These are phyloP conservation scores for Bombus sylvicola DNA, from an alignment of 1,140 invertebrate species.

Conservation along the genomic window DNA sequence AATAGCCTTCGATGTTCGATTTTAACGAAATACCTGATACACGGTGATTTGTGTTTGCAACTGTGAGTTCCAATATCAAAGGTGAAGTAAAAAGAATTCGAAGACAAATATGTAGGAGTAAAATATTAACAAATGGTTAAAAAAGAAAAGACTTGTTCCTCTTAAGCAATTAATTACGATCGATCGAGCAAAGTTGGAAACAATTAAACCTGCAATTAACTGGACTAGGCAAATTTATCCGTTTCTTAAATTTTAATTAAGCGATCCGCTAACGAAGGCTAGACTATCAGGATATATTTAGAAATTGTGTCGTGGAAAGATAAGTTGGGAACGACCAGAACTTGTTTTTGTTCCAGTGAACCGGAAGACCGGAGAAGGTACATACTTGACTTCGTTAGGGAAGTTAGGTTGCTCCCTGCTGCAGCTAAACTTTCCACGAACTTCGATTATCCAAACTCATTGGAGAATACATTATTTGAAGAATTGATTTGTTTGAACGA, in stretches of 20 bases:
- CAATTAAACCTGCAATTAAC: background rate
- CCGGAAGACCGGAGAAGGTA: background rate
- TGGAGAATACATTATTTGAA: background rate
- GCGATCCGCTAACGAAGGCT: background rate
- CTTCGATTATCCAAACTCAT: slow-evolving; percentile 9
- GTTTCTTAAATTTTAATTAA: background rate
- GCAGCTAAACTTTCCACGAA: background rate
- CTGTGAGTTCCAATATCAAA: too few relatives aligned
- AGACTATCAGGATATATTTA: background rate
- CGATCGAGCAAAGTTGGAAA: background rate
- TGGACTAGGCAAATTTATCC: background rate
- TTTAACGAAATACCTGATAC: too few relatives aligned
- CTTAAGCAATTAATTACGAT: background rate
- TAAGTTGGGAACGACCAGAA: background rate
- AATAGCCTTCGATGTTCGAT: too few relatives aligned
- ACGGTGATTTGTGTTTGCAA: too few relatives aligned
- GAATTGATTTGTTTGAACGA: slow-evolving; percentile 9
- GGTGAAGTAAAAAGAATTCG: too few relatives aligned
- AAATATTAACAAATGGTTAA: background rate
- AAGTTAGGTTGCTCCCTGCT: background rate
- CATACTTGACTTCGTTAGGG: slow-evolving; percentile 1
- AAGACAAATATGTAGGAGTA: background rate
- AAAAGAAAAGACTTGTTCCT: too few relatives aligned
- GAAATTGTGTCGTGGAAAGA: background rate
- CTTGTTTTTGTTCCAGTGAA: slow-evolving; percentile 11